Percentiles rank a stretch among this genome's conserved stretches.
Evolutionary conservation across 1,140 invertebrate species (phyloP).

Genomic region (Artemia franciscana): DNA sequence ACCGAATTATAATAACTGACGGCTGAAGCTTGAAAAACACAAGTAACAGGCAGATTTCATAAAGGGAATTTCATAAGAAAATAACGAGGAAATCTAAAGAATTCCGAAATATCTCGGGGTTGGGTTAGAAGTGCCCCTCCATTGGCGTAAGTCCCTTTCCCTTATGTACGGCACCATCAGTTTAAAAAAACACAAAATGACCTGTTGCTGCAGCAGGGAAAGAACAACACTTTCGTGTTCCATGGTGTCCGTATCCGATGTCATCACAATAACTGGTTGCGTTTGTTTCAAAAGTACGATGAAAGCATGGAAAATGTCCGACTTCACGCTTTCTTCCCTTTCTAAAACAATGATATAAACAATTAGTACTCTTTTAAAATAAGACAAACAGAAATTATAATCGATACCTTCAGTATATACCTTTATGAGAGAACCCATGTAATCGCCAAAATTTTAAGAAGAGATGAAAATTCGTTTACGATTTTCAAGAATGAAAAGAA

Average conservation of each 20-base stretch:
- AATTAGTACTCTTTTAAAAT: conserved; percentile 5
- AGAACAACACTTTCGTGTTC: conserved; percentile 49
- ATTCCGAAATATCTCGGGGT: too few species aligned
- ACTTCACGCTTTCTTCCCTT: conserved; percentile 94
- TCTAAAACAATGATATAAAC: conserved; percentile 30
- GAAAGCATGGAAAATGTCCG: conserved; percentile 90
- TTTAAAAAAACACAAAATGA: conserved; percentile 14
- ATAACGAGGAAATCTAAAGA: too few species aligned
- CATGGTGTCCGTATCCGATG: conserved; percentile 44
- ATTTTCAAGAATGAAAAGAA: too few species aligned
- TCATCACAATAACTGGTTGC: conserved; percentile 29
- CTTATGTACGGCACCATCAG: conserved; percentile 10
- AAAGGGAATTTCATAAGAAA: too few species aligned
- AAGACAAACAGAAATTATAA: conserved; percentile 7
- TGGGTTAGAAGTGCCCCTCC: too few species aligned
- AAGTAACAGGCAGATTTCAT: too few species aligned
- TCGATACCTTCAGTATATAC: neutral
- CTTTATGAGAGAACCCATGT: conserved; percentile 9
- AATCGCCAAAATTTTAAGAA: too few species aligned
- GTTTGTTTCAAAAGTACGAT: conserved; percentile 77
- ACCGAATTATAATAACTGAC: too few species aligned
- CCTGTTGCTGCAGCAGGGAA: conserved; percentile 31
- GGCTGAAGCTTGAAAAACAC: too few species aligned
- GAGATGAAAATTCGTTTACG: too few species aligned
- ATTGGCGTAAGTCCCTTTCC: too few species aligned